phyloP scores from a whole-genome alignment of 2,113 vertebrate genomes.

The Emydura subglobosa region DNA sequence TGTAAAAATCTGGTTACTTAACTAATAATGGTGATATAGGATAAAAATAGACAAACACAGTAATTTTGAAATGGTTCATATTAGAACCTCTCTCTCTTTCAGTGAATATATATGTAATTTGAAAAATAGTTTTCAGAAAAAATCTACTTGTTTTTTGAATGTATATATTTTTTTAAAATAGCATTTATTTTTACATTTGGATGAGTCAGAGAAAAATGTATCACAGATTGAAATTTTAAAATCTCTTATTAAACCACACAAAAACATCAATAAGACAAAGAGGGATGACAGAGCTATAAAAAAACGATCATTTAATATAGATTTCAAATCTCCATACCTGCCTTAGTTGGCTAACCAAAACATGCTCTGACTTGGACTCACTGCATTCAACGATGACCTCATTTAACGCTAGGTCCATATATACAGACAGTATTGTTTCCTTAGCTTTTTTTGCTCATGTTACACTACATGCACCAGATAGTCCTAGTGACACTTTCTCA shows the following conservation, averaged over 20 bases:
- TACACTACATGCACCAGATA: background rate
- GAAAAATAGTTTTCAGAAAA: background rate
- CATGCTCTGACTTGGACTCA: accelerated
- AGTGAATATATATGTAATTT: too few relatives aligned
- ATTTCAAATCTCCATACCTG: background rate
- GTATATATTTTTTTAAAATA: too few relatives aligned
- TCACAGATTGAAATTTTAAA: background rate
- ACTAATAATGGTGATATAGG: background rate
- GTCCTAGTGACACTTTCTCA: background rate
- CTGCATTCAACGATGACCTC: accelerated
- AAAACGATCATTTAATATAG: background rate
- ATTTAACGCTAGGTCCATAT: background rate
- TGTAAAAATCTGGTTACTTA: background rate
- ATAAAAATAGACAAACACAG: background rate
- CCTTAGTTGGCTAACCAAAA: background rate
- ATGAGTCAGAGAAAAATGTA: background rate
- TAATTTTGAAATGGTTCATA: background rate
- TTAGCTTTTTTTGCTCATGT: background rate
- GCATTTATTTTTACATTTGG: background rate
- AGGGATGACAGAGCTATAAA: background rate
- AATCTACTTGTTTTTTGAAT: background rate
- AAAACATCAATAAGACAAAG: background rate
- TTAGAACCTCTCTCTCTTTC: accelerated
- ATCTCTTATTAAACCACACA: background rate
- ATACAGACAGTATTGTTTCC: background rate